These are phyloP conservation scores for Anticlea derivata DNA, from an alignment of 2,888 invertebrate genomes.

Conservation along the genomic window DNA sequence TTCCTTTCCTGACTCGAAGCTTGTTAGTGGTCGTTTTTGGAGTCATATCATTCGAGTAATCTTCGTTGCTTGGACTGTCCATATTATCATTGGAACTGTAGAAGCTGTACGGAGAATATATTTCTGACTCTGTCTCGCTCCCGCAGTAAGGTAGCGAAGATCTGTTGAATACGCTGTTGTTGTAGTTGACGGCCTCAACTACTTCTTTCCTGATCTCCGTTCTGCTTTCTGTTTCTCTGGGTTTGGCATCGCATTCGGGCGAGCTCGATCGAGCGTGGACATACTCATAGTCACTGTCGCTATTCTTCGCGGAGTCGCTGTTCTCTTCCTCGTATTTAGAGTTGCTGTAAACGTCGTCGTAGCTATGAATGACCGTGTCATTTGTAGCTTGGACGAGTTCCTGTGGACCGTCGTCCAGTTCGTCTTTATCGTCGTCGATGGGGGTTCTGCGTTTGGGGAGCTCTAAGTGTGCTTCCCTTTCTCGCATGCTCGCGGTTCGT, in stretches of 20 bases:
- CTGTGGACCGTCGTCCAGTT: slow-evolving; percentile 69
- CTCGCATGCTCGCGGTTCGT: slow-evolving; percentile 93
- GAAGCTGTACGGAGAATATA: slow-evolving; percentile 92
- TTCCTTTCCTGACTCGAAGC: slow-evolving; percentile 89
- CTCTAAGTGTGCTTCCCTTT: slow-evolving; percentile 87
- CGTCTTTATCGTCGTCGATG: slow-evolving; percentile 82
- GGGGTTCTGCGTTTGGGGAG: slow-evolving; percentile 78
- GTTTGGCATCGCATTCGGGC: slow-evolving; percentile 86
- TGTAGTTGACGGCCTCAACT: slow-evolving; percentile 79
- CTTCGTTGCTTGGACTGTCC: slow-evolving; percentile 70
- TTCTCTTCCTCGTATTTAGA: slow-evolving; percentile 75
- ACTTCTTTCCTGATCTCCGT: slow-evolving; percentile 61
- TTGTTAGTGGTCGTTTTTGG: slow-evolving; percentile 84
- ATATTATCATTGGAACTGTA: slow-evolving; percentile 86
- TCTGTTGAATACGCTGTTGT: slow-evolving; percentile 84
- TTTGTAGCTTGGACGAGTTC: slow-evolving; percentile 76
- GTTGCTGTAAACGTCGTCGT: slow-evolving; percentile 78
- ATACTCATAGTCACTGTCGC: slow-evolving; percentile 86
- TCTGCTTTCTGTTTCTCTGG: slow-evolving; percentile 60
- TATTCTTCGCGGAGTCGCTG: slow-evolving; percentile 76
- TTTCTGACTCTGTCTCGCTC: slow-evolving; percentile 92
- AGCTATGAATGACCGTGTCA: slow-evolving; percentile 74
- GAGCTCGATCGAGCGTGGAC: slow-evolving; percentile 87
- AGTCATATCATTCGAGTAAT: slow-evolving; percentile 72
- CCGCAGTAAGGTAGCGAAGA: slow-evolving; percentile 92